Evolutionary conservation across 2,113 vertebrate genomes (phyloP), one percentile per base, ranked within the genome.

Genomic region (Dendropsophus ebraccatus): DNA sequence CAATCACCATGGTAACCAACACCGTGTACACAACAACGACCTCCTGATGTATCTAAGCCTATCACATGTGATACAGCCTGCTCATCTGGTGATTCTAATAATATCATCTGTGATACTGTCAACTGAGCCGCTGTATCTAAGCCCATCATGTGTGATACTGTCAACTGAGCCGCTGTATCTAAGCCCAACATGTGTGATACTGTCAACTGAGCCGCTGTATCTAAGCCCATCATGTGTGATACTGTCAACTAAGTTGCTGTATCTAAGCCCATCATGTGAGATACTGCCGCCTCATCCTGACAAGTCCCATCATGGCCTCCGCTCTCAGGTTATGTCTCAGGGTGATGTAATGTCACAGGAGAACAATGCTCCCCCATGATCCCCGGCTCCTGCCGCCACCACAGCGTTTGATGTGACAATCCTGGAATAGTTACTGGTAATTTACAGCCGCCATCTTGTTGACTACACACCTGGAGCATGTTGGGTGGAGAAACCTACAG

Each of bases 391-490:
- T 13, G 13, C 30, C 30, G 76, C 49, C 76, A 30, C 52, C 52
- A 25, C 52, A 23, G 23, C 77, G 28, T 79, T 60, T 79, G 77
- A 79, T 60, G 77, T 79, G 28, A 79, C 52, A 41, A 79, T 41
- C 77, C 54, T 13, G 16, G 32, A 79, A 79, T 79, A 79, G 16
- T 41, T 79, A 25, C 35, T 32, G 47, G 50, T 17, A 35, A 78
- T 52, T 56, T 32, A 77, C 28, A 45, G 11, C 70, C 23, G 70
- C 19, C 35, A 73, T 74, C 2, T 30, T 75, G 73, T 1, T 49
- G 73, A 49, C 73, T 75, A 30, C 28, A 52, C n/a, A 11, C 74
- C 74, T 19, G 74, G 47, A 50, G 25, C 47, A 32, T 21, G 25
- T 5, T 1, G 47, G 45, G 72, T 28, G 47, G 47, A 76, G 41